A percentile compares a stretch with the other conserved stretches of the same genome.
Evolutionary conservation across 2,797 vertebrate genomes (phyloP).

Genomic region (Macropodus opercularis): DNA sequence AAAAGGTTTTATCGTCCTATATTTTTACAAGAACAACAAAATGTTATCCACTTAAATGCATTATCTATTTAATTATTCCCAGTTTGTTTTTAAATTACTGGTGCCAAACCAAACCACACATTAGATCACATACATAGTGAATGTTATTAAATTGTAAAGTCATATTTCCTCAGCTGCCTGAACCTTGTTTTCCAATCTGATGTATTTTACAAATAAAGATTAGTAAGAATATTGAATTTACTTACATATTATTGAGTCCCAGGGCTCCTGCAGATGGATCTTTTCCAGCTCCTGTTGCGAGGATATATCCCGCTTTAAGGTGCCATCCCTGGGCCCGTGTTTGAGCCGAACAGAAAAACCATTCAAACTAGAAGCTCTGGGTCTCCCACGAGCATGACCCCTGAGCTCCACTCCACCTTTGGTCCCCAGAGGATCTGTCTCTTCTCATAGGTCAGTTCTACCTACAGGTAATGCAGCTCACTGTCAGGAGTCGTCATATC

Average conservation of each 20-base stretch:
- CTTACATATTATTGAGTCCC: constrained; percentile 80
- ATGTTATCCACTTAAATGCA: background rate
- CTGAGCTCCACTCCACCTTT: constrained; percentile 79
- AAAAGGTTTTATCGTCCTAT: background rate
- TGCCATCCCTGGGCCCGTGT: constrained; percentile 65
- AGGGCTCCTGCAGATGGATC: constrained; percentile 53
- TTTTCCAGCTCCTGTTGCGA: constrained; percentile 62
- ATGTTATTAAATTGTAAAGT: background rate
- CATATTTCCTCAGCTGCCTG: background rate
- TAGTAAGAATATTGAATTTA: constrained; percentile 23
- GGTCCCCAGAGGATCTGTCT: constrained; percentile 71
- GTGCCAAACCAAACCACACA: background rate
- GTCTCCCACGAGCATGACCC: constrained; percentile 59
- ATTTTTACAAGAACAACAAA: background rate
- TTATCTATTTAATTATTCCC: background rate
- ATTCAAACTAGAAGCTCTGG: constrained; percentile 62
- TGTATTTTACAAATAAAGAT: background rate
- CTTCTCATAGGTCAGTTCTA: constrained; percentile 63
- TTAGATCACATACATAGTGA: background rate
- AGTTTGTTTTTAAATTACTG: background rate
- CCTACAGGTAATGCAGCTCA: constrained; percentile 16
- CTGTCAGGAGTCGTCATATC: constrained; percentile 29
- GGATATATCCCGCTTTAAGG: constrained; percentile 74
- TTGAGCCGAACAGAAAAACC: constrained; percentile 73
- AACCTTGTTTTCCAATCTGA: background rate